Conservation (phyloP, 1,140 invertebrate species). For the Leptonema lineaticorne region DNA sequence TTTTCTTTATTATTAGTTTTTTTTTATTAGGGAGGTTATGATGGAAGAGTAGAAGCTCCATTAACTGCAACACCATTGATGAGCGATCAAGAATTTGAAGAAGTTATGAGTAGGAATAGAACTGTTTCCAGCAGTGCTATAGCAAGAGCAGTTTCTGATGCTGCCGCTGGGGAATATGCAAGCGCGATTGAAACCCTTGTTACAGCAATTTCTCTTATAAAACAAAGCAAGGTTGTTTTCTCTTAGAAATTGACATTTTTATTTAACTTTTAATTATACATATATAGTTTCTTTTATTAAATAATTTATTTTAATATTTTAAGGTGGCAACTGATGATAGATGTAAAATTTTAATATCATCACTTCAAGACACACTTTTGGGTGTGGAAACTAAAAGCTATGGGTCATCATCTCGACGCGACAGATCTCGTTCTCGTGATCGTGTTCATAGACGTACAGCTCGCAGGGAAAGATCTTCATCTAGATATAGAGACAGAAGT, state of each 20-base stretch:
- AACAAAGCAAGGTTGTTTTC: slow-evolving; percentile 96
- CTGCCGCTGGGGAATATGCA: slow-evolving; percentile 93
- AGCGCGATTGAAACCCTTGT: slow-evolving; percentile 98
- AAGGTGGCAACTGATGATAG: slow-evolving; percentile 92
- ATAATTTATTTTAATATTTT: slow-evolving; percentile 10
- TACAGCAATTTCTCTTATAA: slow-evolving; percentile 97
- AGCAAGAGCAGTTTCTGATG: slow-evolving; percentile 94
- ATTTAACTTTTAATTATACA: background rate
- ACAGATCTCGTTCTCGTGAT: slow-evolving; percentile 78
- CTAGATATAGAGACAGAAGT: slow-evolving; percentile 76
- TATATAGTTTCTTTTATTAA: background rate
- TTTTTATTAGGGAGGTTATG: slow-evolving; percentile 30
- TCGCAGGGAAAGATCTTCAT: slow-evolving; percentile 77
- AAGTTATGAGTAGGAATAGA: slow-evolving; percentile 95
- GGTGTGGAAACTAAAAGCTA: slow-evolving; percentile 97
- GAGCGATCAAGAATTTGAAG: slow-evolving; percentile 95
- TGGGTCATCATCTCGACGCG: slow-evolving; percentile 56
- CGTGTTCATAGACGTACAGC: slow-evolving; percentile 67
- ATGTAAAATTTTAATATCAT: slow-evolving; percentile 97
- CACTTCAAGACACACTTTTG: slow-evolving; percentile 93
- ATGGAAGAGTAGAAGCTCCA: slow-evolving; percentile 37
- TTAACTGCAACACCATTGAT: slow-evolving; percentile 61
- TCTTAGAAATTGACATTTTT: background rate
- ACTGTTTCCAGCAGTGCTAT: slow-evolving; percentile 97
- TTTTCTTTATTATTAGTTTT: slow-evolving; percentile 7